A percentile compares a stretch with the other conserved stretches of the same genome.
phyloP scores from a whole-genome alignment of 2,888 invertebrate genomes.

The Parnassius apollo region DNA sequence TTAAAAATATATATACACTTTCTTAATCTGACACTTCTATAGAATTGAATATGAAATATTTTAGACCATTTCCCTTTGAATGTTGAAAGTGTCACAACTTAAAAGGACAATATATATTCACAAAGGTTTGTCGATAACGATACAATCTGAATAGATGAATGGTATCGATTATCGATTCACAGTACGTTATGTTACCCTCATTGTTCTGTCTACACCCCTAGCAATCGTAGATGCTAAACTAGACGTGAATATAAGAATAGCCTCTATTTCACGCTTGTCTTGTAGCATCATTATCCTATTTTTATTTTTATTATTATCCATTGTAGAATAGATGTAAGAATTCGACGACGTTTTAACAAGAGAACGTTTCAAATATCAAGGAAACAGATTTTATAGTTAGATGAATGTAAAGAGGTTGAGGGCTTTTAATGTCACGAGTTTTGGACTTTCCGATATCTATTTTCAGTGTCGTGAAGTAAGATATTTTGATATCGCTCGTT shows the following conservation, averaged over 20 bases:
- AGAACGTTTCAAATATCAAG: constrained; percentile 5
- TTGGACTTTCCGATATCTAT: constrained; percentile 16
- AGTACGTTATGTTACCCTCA: constrained; percentile 62
- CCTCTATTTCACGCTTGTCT: constrained; percentile 53
- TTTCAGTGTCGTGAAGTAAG: constrained; percentile 30
- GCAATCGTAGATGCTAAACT: constrained; percentile 49
- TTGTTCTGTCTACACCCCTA: constrained; percentile 73
- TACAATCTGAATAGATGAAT: constrained; percentile 67
- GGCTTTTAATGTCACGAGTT: constrained; percentile 24
- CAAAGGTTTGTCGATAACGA: constrained; percentile 62
- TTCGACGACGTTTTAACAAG: no score
- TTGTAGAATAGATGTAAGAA: constrained; percentile 25
- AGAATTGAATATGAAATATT: constrained; percentile 30
- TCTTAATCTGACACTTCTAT: constrained; percentile 23
- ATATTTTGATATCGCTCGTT: constrained; percentile 35
- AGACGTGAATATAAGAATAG: constrained; percentile 65
- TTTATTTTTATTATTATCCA: constrained; percentile 34
- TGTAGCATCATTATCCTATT: constrained; percentile 49
- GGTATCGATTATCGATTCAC: constrained; percentile 59
- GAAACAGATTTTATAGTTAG: constrained; percentile 5
- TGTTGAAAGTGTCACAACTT: constrained; percentile 45
- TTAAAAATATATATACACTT: constrained; percentile 10
- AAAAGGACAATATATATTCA: constrained; percentile 44
- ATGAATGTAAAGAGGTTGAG: constrained; percentile 23
- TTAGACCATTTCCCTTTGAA: constrained; percentile 35